Evolutionary conservation across 2,888 invertebrate genomes (phyloP).

Genomic region (Catocala sponsa): DNA sequence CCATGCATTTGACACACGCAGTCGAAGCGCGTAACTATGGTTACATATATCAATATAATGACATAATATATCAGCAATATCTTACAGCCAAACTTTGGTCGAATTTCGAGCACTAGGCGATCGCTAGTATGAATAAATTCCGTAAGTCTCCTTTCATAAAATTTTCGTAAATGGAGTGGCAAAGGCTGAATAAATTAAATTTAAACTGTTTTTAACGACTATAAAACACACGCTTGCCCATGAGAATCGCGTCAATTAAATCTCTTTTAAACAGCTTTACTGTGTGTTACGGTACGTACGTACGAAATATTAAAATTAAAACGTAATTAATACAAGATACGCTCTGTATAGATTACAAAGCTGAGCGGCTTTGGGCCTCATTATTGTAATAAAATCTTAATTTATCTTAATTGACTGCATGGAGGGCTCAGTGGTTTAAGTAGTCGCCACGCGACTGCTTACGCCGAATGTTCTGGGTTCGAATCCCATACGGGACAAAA

Average conservation of each 20-base stretch:
- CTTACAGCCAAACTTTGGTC: no score
- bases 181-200: constrained; percentile 13
- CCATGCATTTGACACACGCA: no score
- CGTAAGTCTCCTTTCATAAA: background rate
- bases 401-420: background rate
- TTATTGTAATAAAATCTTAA: background rate
- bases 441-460: no score
- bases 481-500: no score
- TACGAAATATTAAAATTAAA: constrained; percentile 14
- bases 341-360: constrained; percentile 8
- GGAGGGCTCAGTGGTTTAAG: no score
- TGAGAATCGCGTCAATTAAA: constrained; percentile 33
- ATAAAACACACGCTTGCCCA: constrained; percentile 16
- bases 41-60: no score
- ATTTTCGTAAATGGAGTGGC: background rate
- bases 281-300: constrained; percentile 2
- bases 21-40: no score
- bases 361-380: constrained; percentile 3
- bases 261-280: constrained; percentile 18
- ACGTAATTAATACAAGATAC: constrained; percentile 8
- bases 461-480: no score
- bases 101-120: no score
- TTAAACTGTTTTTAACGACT: constrained; percentile 22
- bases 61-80: no score
- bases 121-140: no score